Base-by-base conservation (phyloP, 53 echinoderm and acorn worm genomes). In the Patiria pectinifera region DNA sequence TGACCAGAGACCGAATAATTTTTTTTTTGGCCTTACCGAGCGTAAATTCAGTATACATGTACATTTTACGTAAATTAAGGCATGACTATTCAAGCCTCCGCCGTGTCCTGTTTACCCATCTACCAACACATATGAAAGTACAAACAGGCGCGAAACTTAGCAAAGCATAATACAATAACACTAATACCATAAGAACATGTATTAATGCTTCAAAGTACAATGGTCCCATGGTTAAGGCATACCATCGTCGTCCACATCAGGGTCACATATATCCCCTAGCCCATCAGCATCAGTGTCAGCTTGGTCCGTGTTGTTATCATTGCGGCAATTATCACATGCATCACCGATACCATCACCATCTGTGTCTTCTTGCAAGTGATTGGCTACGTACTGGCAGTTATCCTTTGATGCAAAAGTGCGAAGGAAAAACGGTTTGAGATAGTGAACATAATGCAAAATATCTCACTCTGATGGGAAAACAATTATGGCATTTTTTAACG, bases 241-340 rank as follows among this genome's bases (percentile, higher is more conserved):
- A 96, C 98, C 98, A 91, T 98, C 98, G 62, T 94, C 85, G 89
- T 98, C 97, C 62, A 85, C 89, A 75, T 97, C 95, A 76, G 47
- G 15, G 70, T 95, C 97, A 77, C 97, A 97, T 69, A 77, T 93
- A 89, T 97, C 95, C 2, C 97, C 97, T 19, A 81, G 82, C 43
- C 97, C 95, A 59, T 97, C 97, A 22, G 94, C 94, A 84, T 97
- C 95, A 1, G 93, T 97, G 71, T 97, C 95, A 18, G 91, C 43
- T 79, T 94, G 95, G 69, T 94, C 78, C 0, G 88, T 61, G 59
- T 94, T 95, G 24, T 76, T 80, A 61, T 88, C 85, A 53, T 80
- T 83, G 47, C 84, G 91, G 82, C 97, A 97, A 43, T 95, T 94
- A 80, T 97, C 97, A 84, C 97, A 97, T 10, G 69, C 94, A 82